Evolutionary conservation across 2,888 invertebrate species (phyloP).

Genomic region (Calameuta filiformis): DNA sequence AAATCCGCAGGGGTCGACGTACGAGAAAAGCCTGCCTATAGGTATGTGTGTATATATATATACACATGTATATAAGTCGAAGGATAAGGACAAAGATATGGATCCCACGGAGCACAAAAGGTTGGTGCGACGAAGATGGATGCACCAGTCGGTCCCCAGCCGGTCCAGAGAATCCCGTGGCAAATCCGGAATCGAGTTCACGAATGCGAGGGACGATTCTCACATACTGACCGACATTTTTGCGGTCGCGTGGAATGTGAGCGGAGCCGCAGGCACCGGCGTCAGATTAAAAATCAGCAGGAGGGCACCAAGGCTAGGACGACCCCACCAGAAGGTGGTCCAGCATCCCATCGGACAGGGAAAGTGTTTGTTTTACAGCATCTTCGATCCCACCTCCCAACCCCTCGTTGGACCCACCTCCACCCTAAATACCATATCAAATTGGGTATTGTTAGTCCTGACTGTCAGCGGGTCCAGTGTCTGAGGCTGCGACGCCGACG

Average conservation of each 20-base stretch:
- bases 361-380: not conserved
- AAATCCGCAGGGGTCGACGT: not conserved
- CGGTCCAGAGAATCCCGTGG: conserved; percentile 13
- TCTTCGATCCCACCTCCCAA: not conserved
- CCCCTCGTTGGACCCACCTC: not conserved
- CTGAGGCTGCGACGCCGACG: not conserved
- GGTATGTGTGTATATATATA: not conserved
- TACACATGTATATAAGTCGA: not conserved
- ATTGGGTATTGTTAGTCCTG: not conserved
- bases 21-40: not conserved
- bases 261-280: conserved; percentile 21
- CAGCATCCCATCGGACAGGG: not conserved
- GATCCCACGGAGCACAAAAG: not conserved
- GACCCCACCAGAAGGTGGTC: not conserved
- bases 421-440: not conserved
- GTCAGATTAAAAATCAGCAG: conserved; percentile 39
- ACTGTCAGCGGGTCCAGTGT: not conserved
- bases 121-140: not conserved
- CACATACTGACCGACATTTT: conserved; percentile 49
- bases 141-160: not conserved
- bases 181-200: conserved; percentile 20
- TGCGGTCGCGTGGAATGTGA: conserved; percentile 43
- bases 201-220: conserved; percentile 35
- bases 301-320: not conserved
- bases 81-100: not conserved